phyloP scores from a whole-genome alignment of 2,113 vertebrate genomes.

The Malurus elegans region DNA sequence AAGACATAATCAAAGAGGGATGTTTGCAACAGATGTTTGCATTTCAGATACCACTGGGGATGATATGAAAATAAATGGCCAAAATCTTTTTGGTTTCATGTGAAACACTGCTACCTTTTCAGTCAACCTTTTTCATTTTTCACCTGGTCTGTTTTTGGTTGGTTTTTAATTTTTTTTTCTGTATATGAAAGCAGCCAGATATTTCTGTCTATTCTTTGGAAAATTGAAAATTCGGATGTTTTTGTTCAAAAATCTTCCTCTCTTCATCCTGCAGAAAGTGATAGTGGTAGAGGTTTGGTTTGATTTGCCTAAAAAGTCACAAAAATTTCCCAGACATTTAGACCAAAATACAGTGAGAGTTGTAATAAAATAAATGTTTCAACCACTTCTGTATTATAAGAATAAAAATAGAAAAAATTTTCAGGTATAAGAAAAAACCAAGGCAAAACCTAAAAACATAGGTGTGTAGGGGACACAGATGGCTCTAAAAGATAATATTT shows the following conservation, averaged over 20 bases:
- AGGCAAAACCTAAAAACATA: background rate
- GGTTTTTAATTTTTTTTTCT: background rate
- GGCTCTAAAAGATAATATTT: background rate
- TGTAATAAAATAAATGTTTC: background rate
- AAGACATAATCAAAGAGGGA: constrained; percentile 24
- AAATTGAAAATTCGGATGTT: background rate
- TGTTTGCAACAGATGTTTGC: constrained; percentile 19
- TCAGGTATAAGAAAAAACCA: background rate
- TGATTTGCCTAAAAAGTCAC: background rate
- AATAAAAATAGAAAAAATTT: background rate
- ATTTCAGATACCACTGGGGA: background rate
- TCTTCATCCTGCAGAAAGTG: background rate
- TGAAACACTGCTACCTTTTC: background rate
- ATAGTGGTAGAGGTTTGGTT: background rate
- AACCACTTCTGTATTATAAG: background rate
- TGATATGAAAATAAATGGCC: background rate
- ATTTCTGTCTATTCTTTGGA: background rate
- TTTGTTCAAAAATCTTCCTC: background rate
- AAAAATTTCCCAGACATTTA: background rate
- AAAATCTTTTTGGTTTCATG: background rate
- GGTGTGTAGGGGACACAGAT: background rate
- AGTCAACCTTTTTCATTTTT: background rate
- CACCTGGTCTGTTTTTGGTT: fast-evolving
- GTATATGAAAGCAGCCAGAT: background rate
- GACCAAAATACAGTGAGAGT: background rate